Base-by-base conservation (phyloP, 2,797 vertebrate genomes). In the Botia almorhae region DNA sequence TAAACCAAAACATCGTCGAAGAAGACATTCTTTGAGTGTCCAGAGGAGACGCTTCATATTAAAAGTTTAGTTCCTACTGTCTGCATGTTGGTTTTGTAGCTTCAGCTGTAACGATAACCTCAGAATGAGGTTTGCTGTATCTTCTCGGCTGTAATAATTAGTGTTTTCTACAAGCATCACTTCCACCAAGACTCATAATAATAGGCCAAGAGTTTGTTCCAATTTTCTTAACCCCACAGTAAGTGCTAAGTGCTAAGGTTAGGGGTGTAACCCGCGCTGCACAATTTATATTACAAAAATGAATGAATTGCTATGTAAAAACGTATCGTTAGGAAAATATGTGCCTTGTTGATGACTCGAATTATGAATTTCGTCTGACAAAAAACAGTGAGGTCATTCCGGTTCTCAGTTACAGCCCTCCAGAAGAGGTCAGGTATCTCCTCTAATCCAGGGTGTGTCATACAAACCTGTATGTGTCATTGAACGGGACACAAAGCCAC, bases 371-470 rank as follows among this genome's bases (percentile, higher is more conserved):
- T 61, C 58, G 7, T 6, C 12, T 29, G 26, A 33, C 29, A 16
- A 63, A 63, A 63, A 29, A 56, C 14, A 58, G 12, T 26, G 2
- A 26, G 39, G 56, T 78, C 39, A 61, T 13, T 13, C 65, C 51
- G 0, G 21, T 43, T 69, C 12, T 69, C 76, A 70, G 26, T 50
- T 61, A 70, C 76, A 71, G 64, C 55, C 51, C 51, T 58, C 50
- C 51, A 77, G 13, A 16, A 1, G 53, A 78, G 77, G 48, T 76
- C 43, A 74, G 7, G 64, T 69, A 55, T 55, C 65, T 53, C 60
- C 17, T 73, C 19, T 72, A 65, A 33, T 69, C 67, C 61, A 72
- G 74, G 80, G 43, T 55, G 84, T 80, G 73, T 82, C 73, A 61
- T 12, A 68, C 65, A 74, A 76, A 82, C 33, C n/a, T 39, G 55